phyloP scores from a whole-genome alignment of 2,797 vertebrate species.

The Helostoma temminkii region DNA sequence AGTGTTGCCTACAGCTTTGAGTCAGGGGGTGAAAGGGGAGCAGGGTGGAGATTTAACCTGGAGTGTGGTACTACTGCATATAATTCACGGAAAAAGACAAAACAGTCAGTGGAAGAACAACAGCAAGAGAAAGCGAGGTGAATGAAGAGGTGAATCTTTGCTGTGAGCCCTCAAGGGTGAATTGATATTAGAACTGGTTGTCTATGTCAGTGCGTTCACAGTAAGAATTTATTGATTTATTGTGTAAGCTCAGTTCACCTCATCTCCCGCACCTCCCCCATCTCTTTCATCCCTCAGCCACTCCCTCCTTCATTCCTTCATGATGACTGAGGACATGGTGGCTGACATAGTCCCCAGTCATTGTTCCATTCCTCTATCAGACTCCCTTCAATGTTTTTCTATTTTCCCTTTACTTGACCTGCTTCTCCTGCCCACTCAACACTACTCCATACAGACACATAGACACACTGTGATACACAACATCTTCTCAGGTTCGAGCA shows the following conservation, averaged over 20 bases:
- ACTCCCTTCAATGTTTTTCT: background rate
- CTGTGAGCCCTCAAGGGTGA: constrained; percentile 19
- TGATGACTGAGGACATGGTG: too few relatives aligned
- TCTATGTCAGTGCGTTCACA: constrained; percentile 47
- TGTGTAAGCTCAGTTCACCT: constrained; percentile 33
- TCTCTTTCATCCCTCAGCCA: constrained; percentile 10
- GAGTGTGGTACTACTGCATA: background rate
- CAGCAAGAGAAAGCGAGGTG: constrained; percentile 3
- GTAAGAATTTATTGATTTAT: constrained; percentile 54
- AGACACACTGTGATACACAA: constrained; percentile 20
- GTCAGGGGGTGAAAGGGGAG: constrained; percentile 9
- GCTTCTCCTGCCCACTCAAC: background rate
- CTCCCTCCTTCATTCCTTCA: background rate
- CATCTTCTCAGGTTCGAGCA: constrained; percentile 28
- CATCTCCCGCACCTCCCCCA: constrained; percentile 3
- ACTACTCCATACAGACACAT: background rate
- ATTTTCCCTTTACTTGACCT: background rate
- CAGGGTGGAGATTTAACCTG: background rate
- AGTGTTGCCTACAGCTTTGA: constrained; percentile 1
- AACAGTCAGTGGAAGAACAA: background rate
- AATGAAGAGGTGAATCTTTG: background rate
- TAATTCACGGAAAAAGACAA: background rate
- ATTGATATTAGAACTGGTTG: constrained; percentile 60
- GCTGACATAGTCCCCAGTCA: background rate
- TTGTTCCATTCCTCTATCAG: background rate